Evolutionary conservation across 2,113 vertebrate species (phyloP).

Genomic region (Lophochroa leadbeateri): DNA sequence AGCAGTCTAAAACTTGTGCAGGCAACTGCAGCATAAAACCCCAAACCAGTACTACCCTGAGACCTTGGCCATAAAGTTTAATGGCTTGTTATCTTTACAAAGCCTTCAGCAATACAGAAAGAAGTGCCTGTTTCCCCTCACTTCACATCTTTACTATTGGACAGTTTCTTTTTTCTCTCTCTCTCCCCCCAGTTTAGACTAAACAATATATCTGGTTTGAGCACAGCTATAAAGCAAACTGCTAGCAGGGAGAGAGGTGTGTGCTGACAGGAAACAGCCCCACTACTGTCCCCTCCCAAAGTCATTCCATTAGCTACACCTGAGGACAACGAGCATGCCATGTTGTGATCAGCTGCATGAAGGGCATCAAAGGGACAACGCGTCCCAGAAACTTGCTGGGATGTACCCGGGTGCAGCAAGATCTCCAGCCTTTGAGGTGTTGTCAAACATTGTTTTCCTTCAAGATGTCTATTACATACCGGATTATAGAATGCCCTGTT

Average conservation of each 20-base stretch:
- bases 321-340: not conserved
- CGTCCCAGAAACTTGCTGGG: not conserved
- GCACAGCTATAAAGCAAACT: not conserved
- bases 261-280: not conserved
- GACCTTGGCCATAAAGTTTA: not conserved
- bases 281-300: not conserved
- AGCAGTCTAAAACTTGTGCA: not conserved
- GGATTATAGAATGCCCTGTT: not conserved
- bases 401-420: not conserved
- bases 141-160: not conserved
- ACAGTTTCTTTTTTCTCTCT: not conserved
- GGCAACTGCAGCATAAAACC: not conserved
- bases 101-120: not conserved
- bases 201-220: not conserved
- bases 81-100: not conserved
- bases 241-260: not conserved
- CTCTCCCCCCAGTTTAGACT: not conserved
- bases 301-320: not conserved
- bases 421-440: not conserved
- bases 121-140: not conserved
- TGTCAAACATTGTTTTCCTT: not conserved
- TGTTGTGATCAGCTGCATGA: not conserved
- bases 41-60: not conserved
- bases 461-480: not conserved
- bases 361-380: not conserved